Base-by-base conservation (phyloP, 2,797 vertebrate genomes). In the Leontocebus nigricollis region DNA sequence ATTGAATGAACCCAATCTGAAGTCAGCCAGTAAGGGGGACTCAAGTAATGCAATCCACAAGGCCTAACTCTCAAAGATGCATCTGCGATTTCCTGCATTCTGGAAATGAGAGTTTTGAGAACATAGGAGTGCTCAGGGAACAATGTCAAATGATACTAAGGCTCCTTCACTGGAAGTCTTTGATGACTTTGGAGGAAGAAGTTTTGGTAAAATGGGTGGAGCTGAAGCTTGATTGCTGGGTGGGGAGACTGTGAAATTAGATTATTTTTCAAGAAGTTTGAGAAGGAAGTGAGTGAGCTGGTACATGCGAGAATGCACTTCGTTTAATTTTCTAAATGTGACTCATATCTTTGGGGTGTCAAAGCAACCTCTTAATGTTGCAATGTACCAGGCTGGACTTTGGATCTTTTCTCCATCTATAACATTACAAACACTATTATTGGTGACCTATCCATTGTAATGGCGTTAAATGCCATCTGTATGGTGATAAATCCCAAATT, bases 391-490 rank as follows among this genome's bases (percentile, higher is more conserved):
- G 33, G 36, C 41, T 44, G 50, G 48, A 41, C 22, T 70, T 81
- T 5, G 3, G 20, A 57, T 79, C 4, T 33, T 61, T 82, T 64
- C 57, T 85, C 80, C 27, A 22, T 44, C 44, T n/a, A 2, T 1
- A 3, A 19, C 0, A 15, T 67, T 67, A 67, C 64, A 67, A 20
- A 70, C 15, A 3, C 20, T 27, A 0, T 30, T 30, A 2, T 9
- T 44, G 14, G 24, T 50, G 80, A 64, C 11, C 10, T 82, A 15
- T 36, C 15, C 48, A 46, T 80, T 59, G 59, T 55, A 57, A 82
- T 6, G 27, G 8, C 7, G 41, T 67, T 67, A 33, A 59, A 83
- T 50, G 20, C 10, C 48, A 50, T 80, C 7, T 19, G 2, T 44
- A 44, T 7, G 12, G 70, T 22, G 24, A 73, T 44, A 48, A 14